A percentile compares a stretch with the other conserved stretches of the same genome.
These are phyloP conservation scores for Australoheros scitulus DNA, from an alignment of 2,113 vertebrate genomes.

Conservation along the genomic window DNA sequence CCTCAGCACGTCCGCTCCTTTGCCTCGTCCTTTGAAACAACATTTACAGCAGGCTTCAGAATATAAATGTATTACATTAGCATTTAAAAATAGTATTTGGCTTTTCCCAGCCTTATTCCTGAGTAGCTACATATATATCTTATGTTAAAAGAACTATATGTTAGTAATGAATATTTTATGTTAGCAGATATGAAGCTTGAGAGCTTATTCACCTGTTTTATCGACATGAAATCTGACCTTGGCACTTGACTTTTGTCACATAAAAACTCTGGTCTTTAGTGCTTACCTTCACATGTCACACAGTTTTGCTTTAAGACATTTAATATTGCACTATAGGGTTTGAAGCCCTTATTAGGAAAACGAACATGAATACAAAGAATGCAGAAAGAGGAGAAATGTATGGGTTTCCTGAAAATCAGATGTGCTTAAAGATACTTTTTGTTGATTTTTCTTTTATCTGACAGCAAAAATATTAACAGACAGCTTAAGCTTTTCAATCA, in stretches of 20 bases:
- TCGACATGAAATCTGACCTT: neutral
- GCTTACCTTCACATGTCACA: slow-evolving; percentile 1
- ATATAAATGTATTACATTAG: neutral
- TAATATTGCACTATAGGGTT: neutral
- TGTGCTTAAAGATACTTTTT: neutral
- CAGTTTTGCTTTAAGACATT: neutral
- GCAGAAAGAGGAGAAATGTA: neutral
- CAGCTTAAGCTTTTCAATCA: neutral
- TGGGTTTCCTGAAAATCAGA: neutral
- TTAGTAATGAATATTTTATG: neutral
- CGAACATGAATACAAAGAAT: neutral
- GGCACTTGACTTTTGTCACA: slow-evolving; percentile 3
- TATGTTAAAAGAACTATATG: neutral
- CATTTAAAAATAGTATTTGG: slow-evolving; percentile 7
- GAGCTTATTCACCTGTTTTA: slow-evolving; percentile 37
- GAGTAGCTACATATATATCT: slow-evolving; percentile 32
- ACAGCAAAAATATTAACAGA: neutral
- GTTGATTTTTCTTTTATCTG: neutral
- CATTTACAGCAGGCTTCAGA: neutral
- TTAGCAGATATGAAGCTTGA: neutral
- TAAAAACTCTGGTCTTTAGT: neutral
- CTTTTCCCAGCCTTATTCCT: slow-evolving; percentile 40
- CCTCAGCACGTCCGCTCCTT: slow-evolving; percentile 7
- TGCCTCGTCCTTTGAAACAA: neutral
- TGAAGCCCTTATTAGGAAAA: neutral